Base-by-base conservation (phyloP, 2,797 vertebrate genomes). In the Ceyx erithaca region DNA sequence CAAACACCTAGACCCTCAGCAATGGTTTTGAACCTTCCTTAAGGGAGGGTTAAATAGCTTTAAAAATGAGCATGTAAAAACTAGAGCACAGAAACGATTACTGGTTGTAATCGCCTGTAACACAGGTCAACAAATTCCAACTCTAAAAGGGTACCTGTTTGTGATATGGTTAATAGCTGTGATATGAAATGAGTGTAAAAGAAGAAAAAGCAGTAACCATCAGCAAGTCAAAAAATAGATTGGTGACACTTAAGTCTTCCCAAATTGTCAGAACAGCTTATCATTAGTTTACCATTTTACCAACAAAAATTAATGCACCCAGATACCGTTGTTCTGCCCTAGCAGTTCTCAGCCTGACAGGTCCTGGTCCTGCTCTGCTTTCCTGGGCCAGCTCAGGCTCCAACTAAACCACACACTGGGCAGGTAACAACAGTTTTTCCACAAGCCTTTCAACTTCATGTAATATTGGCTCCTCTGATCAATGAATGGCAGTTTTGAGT, bases 241-340 rank as follows among this genome's bases (percentile, higher is more conserved):
- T 83, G 69, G 49, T 93, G 84, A 80, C 70, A 68, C 73, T 84
- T 82, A 68, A 31, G 58, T 13, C 63, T 54, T 77, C 28, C 46
- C 69, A 61, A 67, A 78, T 11, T 63, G 59, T 66, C 81, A 87
- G 28, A 80, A 80, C 31, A 83, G 41, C 40, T 94, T 63, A 66
- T 72, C 69, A 48, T 33, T 55, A 49, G 41, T 72, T 85, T 68
- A 59, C 67, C 43, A 52, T 31, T 70, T 75, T 78, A 35, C 37
- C 43, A 79, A 20, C 61, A 54, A 35, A 45, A 55, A 59, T 1
- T 1, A 88, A 54, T 12, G 12, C 28, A n/a, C 10, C 26, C 6
- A 23, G 58, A 48, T 30, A 22, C 21, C 4, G 14, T 14, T 51
- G 71, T 7, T 41, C 26, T 51, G 41, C 20, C 37, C 49, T 15